These are phyloP conservation scores for Argyresthia goedartella DNA, from an alignment of 2,888 invertebrate genomes.

Conservation along the genomic window DNA sequence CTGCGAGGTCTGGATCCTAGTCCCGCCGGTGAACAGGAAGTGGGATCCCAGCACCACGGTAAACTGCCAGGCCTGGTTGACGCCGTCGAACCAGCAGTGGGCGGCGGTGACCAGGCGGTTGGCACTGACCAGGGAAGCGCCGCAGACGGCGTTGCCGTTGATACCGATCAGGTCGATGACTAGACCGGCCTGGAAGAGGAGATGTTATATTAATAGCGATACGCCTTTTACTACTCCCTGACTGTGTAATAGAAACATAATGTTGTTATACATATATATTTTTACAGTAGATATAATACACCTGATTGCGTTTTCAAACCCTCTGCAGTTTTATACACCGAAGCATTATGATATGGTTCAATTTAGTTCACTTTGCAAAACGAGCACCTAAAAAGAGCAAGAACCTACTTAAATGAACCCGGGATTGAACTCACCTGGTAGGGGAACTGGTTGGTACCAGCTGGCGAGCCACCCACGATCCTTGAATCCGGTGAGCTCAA, in stretches of 20 bases:
- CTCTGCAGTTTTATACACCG: too few relatives aligned
- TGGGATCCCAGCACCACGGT: conserved; percentile 36
- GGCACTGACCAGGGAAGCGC: conserved; percentile 27
- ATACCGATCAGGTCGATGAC: conserved; percentile 21
- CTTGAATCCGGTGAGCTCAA: conserved; percentile 18
- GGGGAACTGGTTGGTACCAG: conserved; percentile 25
- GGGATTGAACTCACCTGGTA: conserved; percentile 25
- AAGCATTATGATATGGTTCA: too few relatives aligned
- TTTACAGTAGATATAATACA: too few relatives aligned
- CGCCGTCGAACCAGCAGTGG: conserved; percentile 48
- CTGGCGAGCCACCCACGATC: conserved; percentile 31
- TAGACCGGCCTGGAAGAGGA: conserved; percentile 24
- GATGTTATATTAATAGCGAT: too few relatives aligned
- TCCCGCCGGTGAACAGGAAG: conserved; percentile 32
- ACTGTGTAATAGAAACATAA: too few relatives aligned
- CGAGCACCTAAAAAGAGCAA: too few relatives aligned
- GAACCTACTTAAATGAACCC: too few relatives aligned
- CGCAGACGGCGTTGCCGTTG: conserved; percentile 28
- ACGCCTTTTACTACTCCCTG: too few relatives aligned
- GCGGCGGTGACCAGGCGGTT: conserved; percentile 34
- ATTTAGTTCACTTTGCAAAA: too few relatives aligned
- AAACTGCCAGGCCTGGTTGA: conserved; percentile 18
- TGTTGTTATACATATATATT: too few relatives aligned
- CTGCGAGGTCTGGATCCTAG: conserved; percentile 21
- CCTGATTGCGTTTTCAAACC: too few relatives aligned